Base-by-base conservation (phyloP, 1,140 invertebrate genomes). In the Drosophila sucinea region DNA sequence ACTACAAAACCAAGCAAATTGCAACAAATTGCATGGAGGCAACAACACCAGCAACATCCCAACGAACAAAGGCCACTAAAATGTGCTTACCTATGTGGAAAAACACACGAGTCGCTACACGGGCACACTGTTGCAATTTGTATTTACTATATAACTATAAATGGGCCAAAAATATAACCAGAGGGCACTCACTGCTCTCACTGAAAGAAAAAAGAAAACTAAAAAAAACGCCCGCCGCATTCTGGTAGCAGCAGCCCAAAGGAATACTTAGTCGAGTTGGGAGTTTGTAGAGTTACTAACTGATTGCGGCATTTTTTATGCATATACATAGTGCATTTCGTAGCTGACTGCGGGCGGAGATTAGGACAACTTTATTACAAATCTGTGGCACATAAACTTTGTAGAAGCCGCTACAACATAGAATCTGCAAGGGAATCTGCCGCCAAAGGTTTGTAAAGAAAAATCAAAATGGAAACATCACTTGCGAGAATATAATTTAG, bases 1-100 rank as follows among this genome's bases (percentile, higher is more conserved):
- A 63, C 83, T 72, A 80, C 82, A 78, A 76, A 67, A 76, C 70
- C 58, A 54, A 65, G 63, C 54, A 67, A 67, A 77, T 78, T 78
- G 75, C 83, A 83, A 71, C 84, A 86, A 89, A 89, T 86, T 86
- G 83, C 77, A 83, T 77, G 44, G 72, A 73, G 35, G 58, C 61
- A 51, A 62, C 35, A 69, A 30, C 58, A 56, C 30, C 51, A 51
- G 51, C 25, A 25, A 32, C 54, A 25, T n/a, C 27, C 51, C 25
- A 63, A 57, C 64, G 30, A 60, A 75, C 67, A 71, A 60, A 67
- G 56, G 60, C 62, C 68, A 60, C 63, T 76, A 77, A 76, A 81
- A 73, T 81, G 74, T 89, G 77, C 72, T 80, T 79, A 89, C 84
- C 83, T 82, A 69, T 86, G 82, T 65, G 70, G 66, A 78, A 60